Conservation (phyloP, 2,888 invertebrate species). For the Invenusta paracnida region DNA sequence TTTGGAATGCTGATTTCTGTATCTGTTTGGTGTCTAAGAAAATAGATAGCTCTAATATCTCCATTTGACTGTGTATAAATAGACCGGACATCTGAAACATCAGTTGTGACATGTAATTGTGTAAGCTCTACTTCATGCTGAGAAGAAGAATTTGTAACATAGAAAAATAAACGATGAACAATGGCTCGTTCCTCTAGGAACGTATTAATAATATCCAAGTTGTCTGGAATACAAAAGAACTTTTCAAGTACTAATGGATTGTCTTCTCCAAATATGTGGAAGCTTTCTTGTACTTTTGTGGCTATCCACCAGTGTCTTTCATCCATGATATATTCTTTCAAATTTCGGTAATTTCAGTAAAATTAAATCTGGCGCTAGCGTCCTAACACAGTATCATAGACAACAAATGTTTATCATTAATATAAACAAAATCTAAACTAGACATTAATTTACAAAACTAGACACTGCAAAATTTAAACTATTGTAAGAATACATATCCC, state of each 20-base stretch:
- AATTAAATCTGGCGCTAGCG: not conserved
- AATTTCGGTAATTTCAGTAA: not conserved
- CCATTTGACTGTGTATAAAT: not conserved
- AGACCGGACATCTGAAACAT: constrained; percentile 4
- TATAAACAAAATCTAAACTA: too few species aligned
- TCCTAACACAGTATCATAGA: not conserved
- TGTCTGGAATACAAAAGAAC: constrained; percentile 56
- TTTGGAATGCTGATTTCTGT: constrained; percentile 55
- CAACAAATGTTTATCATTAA: too few species aligned
- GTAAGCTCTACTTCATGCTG: not conserved
- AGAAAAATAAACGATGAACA: constrained; percentile 56
- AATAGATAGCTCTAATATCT: constrained; percentile 50
- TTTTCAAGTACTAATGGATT: constrained; percentile 57
- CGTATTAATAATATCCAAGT: constrained; percentile 54
- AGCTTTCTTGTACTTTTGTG: constrained; percentile 59
- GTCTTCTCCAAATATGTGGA: constrained; percentile 57
- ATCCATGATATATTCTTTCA: constrained; percentile 52
- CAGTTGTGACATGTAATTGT: constrained; percentile 1
- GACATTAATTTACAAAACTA: too few species aligned
- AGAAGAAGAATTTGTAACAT: constrained; percentile 37
- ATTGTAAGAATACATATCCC: too few species aligned
- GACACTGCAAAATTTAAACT: too few species aligned
- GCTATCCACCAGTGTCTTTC: constrained; percentile 62
- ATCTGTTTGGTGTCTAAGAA: constrained; percentile 54
- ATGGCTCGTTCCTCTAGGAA: constrained; percentile 54